Conservation (phyloP, 2,797 vertebrate species). For the Taenioides sp. region DNA sequence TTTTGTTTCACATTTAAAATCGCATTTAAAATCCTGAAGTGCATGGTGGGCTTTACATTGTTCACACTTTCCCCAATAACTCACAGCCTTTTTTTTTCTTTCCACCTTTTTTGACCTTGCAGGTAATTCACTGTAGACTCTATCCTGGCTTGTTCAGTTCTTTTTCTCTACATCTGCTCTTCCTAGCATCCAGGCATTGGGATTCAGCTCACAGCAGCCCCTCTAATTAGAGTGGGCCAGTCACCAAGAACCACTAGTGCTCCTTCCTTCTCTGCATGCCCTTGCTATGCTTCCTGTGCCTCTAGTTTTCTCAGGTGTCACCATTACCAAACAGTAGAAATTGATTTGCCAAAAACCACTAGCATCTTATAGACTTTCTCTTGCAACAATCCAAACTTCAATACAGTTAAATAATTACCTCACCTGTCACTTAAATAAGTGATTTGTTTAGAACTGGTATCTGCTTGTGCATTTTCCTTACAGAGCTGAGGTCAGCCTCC, state of each 20-base stretch:
- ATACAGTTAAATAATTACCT: slow-evolving; percentile 4
- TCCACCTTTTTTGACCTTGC: slow-evolving; percentile 34
- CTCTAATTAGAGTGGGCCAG: slow-evolving; percentile 75
- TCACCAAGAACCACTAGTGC: slow-evolving; percentile 62
- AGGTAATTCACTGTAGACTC: slow-evolving; percentile 14
- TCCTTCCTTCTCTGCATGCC: slow-evolving; percentile 52
- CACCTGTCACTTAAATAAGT: slow-evolving; percentile 51
- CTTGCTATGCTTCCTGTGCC: slow-evolving; percentile 40
- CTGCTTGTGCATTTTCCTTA: slow-evolving; percentile 34
- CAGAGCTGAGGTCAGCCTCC: slow-evolving; percentile 21
- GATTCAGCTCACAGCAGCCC: slow-evolving; percentile 74
- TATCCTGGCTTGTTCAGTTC: slow-evolving; percentile 24
- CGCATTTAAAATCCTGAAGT: too few relatives aligned
- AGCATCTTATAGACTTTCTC: slow-evolving; percentile 23
- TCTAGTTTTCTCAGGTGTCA: slow-evolving; percentile 48
- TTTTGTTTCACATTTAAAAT: too few relatives aligned
- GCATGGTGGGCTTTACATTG: slow-evolving; percentile 1
- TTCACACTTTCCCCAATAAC: slow-evolving; percentile 25
- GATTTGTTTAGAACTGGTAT: slow-evolving; percentile 40
- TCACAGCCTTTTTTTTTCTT: slow-evolving; percentile 7
- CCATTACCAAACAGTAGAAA: slow-evolving; percentile 65
- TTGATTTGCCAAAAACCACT: slow-evolving; percentile 69
- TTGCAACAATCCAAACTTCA: slow-evolving; percentile 9
- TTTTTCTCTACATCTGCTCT: slow-evolving; percentile 52
- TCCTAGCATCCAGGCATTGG: slow-evolving; percentile 55